A percentile compares a stretch with the other conserved stretches of the same genome.
Evolutionary conservation across 2,888 invertebrate genomes (phyloP).

Genomic region (Drosophila silvestris): DNA sequence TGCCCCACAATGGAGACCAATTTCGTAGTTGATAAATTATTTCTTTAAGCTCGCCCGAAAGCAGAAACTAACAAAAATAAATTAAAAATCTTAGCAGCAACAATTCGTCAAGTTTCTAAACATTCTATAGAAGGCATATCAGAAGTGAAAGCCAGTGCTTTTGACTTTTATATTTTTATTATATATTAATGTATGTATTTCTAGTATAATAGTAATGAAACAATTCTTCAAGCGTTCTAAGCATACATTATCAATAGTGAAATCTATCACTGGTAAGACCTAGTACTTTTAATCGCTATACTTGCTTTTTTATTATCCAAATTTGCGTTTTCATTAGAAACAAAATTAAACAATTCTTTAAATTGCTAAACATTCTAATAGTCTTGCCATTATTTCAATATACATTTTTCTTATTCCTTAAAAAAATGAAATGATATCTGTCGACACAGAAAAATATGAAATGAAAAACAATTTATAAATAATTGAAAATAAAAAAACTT

Average conservation of each 20-base stretch:
- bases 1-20: constrained; percentile 11
- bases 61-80: not conserved
- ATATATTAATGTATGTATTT: not conserved
- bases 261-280: not conserved
- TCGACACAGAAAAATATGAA: no score
- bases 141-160: not conserved
- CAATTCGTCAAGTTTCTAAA: not conserved
- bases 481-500: no score
- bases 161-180: not conserved
- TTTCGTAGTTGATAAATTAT: constrained; percentile 27
- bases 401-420: no score
- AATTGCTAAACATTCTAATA: no score
- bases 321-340: not conserved
- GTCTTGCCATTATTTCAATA: no score
- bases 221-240: not conserved
- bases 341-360: no score
- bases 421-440: no score
- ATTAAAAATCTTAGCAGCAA: not conserved
- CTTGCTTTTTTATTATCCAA: not conserved
- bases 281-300: not conserved
- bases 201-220: not conserved
- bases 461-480: no score
- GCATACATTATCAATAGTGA: no score
- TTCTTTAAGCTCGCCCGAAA: constrained; percentile 8
- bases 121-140: not conserved